Evolutionary conservation across 2,797 vertebrate species (phyloP).

Genomic region (Sebastes cheni): DNA sequence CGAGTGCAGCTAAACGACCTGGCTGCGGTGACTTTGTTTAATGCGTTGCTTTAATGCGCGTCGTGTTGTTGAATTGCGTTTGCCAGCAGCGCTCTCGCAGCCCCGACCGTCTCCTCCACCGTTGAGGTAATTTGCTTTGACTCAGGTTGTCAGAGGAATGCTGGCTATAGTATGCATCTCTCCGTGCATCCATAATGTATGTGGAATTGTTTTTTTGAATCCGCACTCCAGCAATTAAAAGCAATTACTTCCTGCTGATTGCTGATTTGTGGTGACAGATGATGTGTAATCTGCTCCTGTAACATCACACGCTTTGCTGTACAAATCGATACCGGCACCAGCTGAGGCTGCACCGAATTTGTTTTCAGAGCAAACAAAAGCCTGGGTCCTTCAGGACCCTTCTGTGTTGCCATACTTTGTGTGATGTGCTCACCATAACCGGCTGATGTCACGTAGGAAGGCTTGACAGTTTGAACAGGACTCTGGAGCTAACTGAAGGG

Average conservation of each 20-base stretch:
- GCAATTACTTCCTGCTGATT: conserved; percentile 14
- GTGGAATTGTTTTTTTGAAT: conserved; percentile 4
- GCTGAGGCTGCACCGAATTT: background rate
- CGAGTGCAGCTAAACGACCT: background rate
- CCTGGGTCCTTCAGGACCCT: background rate
- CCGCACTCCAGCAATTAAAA: conserved; percentile 17
- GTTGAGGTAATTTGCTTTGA: conserved; percentile 30
- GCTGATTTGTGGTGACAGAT: conserved; percentile 23
- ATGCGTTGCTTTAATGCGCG: background rate
- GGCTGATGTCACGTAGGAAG: background rate
- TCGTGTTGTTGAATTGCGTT: background rate
- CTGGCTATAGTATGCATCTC: background rate
- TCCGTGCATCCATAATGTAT: conserved; percentile 16
- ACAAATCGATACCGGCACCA: background rate
- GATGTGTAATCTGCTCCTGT: conserved; percentile 26
- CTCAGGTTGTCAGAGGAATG: conserved; percentile 18
- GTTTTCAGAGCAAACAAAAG: conserved; percentile 3
- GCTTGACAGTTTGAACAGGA: background rate
- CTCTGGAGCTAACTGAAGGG: background rate
- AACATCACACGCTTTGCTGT: background rate
- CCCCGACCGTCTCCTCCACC: background rate
- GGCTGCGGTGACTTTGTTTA: background rate
- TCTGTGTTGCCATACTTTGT: background rate
- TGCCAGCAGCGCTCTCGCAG: conserved; percentile 1
- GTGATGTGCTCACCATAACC: background rate